Conservation (phyloP, 2,888 invertebrate genomes). For the Notodonta ziczac region DNA sequence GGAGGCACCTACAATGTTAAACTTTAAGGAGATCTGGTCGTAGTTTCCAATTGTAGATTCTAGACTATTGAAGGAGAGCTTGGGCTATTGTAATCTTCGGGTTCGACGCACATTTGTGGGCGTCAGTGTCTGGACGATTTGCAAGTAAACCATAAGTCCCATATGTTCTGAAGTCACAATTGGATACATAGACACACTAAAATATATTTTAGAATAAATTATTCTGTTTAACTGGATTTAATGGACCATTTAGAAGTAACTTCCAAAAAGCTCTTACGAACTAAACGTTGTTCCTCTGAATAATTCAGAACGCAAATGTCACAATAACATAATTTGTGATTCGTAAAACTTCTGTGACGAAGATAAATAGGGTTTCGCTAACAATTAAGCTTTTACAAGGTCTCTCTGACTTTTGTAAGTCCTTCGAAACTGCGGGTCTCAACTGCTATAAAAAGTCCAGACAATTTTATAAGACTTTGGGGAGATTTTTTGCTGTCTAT, state of each 20-base stretch:
- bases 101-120: too few relatives aligned
- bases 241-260: neutral
- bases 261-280: neutral
- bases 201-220: too few relatives aligned
- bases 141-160: too few relatives aligned
- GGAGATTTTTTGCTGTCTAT: neutral
- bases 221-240: neutral
- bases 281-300: neutral
- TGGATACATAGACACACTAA: too few relatives aligned
- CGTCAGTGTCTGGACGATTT: too few relatives aligned
- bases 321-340: constrained; percentile 9
- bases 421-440: neutral
- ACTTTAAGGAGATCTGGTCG: neutral
- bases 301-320: constrained; percentile 5
- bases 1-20: constrained; percentile 84
- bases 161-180: too few relatives aligned
- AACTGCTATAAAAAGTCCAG: neutral
- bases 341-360: neutral
- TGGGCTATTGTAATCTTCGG: too few relatives aligned
- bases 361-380: neutral
- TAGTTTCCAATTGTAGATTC: too few relatives aligned
- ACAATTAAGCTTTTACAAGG: constrained; percentile 3
- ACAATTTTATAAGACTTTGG: neutral
- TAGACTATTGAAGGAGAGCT: too few relatives aligned
- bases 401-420: neutral